phyloP scores from a whole-genome alignment of 2,113 vertebrate species.

The Sylvicapra grimmia region DNA sequence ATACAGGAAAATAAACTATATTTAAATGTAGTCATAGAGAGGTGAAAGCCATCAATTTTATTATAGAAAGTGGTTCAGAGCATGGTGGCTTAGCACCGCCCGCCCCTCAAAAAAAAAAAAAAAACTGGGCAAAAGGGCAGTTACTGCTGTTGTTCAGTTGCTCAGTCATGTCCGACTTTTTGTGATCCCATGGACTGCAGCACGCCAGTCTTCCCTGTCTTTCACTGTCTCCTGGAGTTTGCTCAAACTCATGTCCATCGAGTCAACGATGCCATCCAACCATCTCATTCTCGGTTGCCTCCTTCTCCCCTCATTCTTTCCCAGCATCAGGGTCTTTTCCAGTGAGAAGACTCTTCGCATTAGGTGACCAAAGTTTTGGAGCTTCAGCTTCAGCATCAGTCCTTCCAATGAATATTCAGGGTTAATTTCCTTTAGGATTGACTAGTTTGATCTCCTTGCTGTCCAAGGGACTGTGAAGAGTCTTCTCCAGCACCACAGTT shows the following conservation, averaged over 20 bases:
- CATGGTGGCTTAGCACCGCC: background rate
- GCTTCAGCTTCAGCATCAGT: background rate
- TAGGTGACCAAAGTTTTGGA: background rate
- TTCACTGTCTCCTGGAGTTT: background rate
- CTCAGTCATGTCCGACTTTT: background rate
- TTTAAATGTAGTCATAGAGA: constrained; percentile 37
- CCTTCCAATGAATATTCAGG: background rate
- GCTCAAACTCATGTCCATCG: background rate
- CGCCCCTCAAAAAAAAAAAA: background rate
- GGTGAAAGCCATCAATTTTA: constrained; percentile 22
- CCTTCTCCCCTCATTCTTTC: background rate
- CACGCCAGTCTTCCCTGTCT: background rate
- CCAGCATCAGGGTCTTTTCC: background rate
- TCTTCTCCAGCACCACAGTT: background rate
- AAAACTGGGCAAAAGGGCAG: background rate
- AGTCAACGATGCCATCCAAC: background rate
- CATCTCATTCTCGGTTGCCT: background rate
- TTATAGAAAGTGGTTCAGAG: background rate
- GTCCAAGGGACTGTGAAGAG: background rate
- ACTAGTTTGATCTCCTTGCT: background rate
- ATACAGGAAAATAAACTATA: constrained; percentile 6
- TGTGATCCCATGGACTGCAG: background rate
- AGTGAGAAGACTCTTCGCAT: background rate
- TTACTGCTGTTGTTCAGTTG: background rate
- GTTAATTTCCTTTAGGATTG: background rate